Percentiles rank a stretch among this genome's conserved stretches.
Conservation (phyloP, 2,113 vertebrate genomes). For the Zosterops hypoxanthus region DNA sequence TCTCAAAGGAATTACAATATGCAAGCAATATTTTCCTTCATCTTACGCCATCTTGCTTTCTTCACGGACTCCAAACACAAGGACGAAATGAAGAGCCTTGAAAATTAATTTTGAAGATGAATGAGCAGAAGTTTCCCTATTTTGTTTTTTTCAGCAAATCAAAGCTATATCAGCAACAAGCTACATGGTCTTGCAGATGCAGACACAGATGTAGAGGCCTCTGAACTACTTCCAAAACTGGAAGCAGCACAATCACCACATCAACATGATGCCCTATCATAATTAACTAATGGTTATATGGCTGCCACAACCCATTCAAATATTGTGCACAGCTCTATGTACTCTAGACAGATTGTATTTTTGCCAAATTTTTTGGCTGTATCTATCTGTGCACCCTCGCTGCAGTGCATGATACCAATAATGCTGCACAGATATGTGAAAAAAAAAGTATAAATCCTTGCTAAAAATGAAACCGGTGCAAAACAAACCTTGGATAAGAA, state of each 20-base stretch:
- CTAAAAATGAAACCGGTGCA: background rate
- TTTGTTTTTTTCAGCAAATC: conserved; percentile 30
- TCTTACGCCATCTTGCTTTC: conserved; percentile 24
- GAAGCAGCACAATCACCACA: conserved; percentile 17
- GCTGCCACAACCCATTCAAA: background rate
- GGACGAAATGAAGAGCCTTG: background rate
- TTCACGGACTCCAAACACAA: background rate
- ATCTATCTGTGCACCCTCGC: background rate
- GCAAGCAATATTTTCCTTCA: conserved; percentile 36
- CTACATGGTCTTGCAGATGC: conserved; percentile 17
- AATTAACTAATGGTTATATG: conserved; percentile 21
- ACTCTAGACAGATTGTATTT: background rate
- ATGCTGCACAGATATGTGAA: fast-evolving
- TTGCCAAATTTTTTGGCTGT: background rate
- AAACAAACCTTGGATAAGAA: background rate
- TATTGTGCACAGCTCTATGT: background rate
- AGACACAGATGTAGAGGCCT: conserved; percentile 47
- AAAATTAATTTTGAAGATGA: conserved; percentile 60
- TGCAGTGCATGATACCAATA: background rate
- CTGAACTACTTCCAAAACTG: conserved; percentile 51
- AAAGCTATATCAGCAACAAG: conserved; percentile 37
- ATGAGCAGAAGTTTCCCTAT: conserved; percentile 18
- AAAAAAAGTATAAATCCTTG: background rate
- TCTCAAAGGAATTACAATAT: background rate
- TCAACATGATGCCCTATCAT: background rate